These are phyloP conservation scores for Rotaria magnacalcarata DNA, from an alignment of 2,888 invertebrate genomes.

Conservation along the genomic window DNA sequence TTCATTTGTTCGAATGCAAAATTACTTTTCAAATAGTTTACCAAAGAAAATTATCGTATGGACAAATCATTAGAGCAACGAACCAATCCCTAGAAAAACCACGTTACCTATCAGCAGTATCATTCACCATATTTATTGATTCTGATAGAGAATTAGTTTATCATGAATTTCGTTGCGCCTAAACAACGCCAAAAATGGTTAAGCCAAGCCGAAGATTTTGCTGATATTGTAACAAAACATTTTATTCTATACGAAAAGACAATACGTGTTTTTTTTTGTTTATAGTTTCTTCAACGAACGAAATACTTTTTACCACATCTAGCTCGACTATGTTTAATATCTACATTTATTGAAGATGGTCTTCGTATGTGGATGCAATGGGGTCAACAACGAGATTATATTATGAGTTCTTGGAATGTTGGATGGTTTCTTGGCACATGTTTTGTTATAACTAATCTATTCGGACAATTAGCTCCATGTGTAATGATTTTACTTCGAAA, in stretches of 20 bases:
- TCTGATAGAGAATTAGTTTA: not conserved
- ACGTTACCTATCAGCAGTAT: not conserved
- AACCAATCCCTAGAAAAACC: not conserved
- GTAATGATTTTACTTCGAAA: constrained; percentile 87
- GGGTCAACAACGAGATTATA: constrained; percentile 91
- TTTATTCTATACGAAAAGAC: not conserved
- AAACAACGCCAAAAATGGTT: constrained; percentile 40
- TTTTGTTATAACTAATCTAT: constrained; percentile 87
- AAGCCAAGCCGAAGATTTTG: constrained; percentile 44
- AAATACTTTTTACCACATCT: constrained; percentile 85
- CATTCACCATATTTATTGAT: not conserved
- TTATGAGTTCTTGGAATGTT: constrained; percentile 94
- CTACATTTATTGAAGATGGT: constrained; percentile 97
- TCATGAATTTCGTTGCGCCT: constrained; percentile 12
- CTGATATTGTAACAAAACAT: constrained; percentile 36
- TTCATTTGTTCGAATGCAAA: not conserved
- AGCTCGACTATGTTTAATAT: constrained; percentile 89
- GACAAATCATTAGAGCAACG: too few relatives aligned
- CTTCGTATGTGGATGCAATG: constrained; percentile 98
- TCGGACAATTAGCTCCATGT: constrained; percentile 92
- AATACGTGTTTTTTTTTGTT: not conserved
- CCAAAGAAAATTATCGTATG: not conserved
- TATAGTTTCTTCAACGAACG: constrained; percentile 69
- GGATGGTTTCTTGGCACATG: constrained; percentile 85
- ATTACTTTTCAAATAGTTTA: not conserved